Evolutionary conservation across 2,888 invertebrate genomes (phyloP), one percentile per base, ranked within the genome.

Genomic region (Elegia similella): DNA sequence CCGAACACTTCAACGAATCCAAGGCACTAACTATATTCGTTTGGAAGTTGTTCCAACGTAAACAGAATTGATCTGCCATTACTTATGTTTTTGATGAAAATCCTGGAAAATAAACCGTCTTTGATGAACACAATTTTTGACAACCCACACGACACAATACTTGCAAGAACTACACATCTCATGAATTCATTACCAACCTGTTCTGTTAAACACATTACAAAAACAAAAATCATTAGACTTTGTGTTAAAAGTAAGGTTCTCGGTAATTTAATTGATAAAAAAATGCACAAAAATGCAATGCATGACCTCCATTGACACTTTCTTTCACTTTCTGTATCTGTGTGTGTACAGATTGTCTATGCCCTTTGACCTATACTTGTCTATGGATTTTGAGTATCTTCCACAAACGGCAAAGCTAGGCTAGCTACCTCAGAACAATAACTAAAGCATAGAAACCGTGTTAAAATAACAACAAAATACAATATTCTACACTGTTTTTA

Each of bases 31-130:
- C 93, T 73, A 95, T 94, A 72, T 94, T 95, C 59, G 92, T 92
- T 82, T 95, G 94, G 86, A 95, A 95, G 80, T 95, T 95, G 81
- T 95, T 95, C 95, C 95, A 95, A 86, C 94, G 94, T 80, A 95
- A 92, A 87, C 95, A 95, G 80, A 95, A 95, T 80, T 95, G 94
- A 84, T 95, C 94, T 75, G 92, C 90, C 92, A 92, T 92, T 70
- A 82, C 83, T 56, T 86, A 84, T 67, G 78, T 73, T 75, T 78
- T 60, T 72, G 67, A 73, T 72, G 70, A 71, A 73, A 76, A 76
- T 63, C 71, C 80, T 80, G 73, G 70, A 74, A 82, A 71, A 78
- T 75, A 73, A 80, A 76, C 73, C 69, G 67, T 64, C 68, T 69
- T 64, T 54, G 65, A 64, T 70, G 63, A 72, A 66, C 70, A 67